Percentiles rank a stretch among this genome's conserved stretches.
These are phyloP conservation scores for Lagodon rhomboides DNA, from an alignment of 2,797 vertebrate species.

Conservation along the genomic window DNA sequence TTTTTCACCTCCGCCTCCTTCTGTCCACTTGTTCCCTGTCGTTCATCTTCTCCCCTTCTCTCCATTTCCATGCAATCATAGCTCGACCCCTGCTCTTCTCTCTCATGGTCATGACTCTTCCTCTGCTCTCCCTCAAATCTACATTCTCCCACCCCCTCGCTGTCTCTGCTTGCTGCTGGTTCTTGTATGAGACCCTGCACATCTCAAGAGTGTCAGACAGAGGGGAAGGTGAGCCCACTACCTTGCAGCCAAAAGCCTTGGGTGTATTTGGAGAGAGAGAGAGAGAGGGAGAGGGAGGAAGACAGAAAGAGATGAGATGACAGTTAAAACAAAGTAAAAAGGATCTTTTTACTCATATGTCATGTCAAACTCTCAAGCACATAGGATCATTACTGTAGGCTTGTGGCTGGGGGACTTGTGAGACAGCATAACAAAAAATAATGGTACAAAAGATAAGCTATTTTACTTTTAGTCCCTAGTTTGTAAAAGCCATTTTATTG, in stretches of 20 bases:
- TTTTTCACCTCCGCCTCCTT: not conserved
- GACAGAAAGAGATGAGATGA: constrained; percentile 1
- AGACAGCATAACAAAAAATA: constrained; percentile 5
- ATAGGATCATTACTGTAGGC: not conserved
- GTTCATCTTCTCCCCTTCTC: not conserved
- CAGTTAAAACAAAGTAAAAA: constrained; percentile 17
- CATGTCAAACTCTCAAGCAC: not conserved
- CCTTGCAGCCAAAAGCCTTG: constrained; percentile 8
- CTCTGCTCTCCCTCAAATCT: constrained; percentile 21
- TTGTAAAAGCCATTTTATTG: not conserved
- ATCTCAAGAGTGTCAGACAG: constrained; percentile 41
- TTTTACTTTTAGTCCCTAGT: not conserved
- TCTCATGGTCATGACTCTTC: not conserved
- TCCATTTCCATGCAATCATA: not conserved
- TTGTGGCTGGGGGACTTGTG: not conserved
- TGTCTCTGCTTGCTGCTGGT: constrained; percentile 22
- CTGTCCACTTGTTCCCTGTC: not conserved
- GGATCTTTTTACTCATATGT: constrained; percentile 4
- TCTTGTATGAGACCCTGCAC: constrained; percentile 38
- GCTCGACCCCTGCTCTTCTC: not conserved
- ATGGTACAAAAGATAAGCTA: not conserved
- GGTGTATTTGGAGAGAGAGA: constrained; percentile 25
- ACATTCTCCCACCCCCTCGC: constrained; percentile 10
- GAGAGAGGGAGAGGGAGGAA: not conserved
- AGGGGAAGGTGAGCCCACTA: constrained; percentile 36